These are phyloP conservation scores for Saccostrea cuccullata DNA, from an alignment of 1,140 invertebrate species.

Conservation along the genomic window DNA sequence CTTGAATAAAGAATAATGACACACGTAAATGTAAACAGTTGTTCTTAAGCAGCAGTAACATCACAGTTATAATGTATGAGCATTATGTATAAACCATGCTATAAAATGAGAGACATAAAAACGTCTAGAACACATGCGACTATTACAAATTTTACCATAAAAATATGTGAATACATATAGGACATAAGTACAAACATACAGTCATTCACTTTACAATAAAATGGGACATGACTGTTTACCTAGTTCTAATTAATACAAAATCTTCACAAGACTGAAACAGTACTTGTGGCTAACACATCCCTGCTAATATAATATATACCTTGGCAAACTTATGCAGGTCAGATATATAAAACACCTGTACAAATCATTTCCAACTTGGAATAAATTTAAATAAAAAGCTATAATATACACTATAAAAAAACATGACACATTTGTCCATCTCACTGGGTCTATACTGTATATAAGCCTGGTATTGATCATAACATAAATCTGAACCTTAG, in stretches of 20 bases:
- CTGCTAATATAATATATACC: not conserved
- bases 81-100: constrained; percentile 10
- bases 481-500: not conserved
- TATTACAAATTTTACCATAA: not conserved
- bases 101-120: not conserved
- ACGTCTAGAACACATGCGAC: not conserved
- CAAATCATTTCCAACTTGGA: not conserved
- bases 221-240: not conserved
- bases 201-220: not conserved
- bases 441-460: not conserved
- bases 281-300: not conserved
- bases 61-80: constrained; percentile 5
- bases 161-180: not conserved
- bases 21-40: not conserved
- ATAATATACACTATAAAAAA: not conserved
- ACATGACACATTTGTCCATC: not conserved
- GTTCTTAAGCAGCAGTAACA: not conserved
- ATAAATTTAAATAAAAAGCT: not conserved
- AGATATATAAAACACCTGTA: not conserved
- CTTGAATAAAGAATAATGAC: not conserved
- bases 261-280: not conserved
- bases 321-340: not conserved
- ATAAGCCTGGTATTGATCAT: not conserved
- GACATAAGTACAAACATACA: not conserved
- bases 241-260: not conserved